Evolutionary conservation across 2,113 vertebrate genomes (phyloP), one percentile per base, ranked within the genome.

Genomic region (Nerophis lumbriciformis): DNA sequence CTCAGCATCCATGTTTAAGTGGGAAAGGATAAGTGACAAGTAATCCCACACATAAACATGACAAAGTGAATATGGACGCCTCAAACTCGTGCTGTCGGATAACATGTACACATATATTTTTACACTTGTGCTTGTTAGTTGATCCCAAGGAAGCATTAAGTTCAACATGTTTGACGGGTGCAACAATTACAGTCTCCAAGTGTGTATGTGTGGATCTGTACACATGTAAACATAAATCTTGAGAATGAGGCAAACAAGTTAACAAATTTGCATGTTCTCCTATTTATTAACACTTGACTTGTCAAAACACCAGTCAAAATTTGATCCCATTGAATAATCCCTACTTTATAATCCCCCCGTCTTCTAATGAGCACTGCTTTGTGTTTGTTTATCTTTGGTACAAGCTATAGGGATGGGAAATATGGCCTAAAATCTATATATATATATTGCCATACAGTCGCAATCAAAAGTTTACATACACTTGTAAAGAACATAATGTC

Each of bases 271-370:
- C 1, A 53, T 36, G 13, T 28, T 12, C 10, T 36, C 4, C 28
- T 15, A 53, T 36, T 53, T 8, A 53, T 53, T 35, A 37, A 8
- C 6, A 36, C 9, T 53, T 8, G 21, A 36, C 51, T 37, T 37
- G 6, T 36, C 36, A 7, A 45, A 21, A 39, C 13, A 39, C 15
- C 13, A 19, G 9, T 8, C 50, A 55, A 11, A 21, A 51, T 58
- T 28, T 55, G 44, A 36, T 64, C 44, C 19, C 11, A 19, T 53
- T 64, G 64, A 9, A 15, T 53, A 48, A 28, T 51, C 10, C 53
- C 70, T 49, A 53, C 52, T 44, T 63, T 76, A 52, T 63, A 72
- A 83, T 73, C 50, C 56, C 56, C 47, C 59, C 35, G 58, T 77
- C 55, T 62, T 39, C 59, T 71, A 63, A 70, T 58, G 51, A 74